Conservation (phyloP, 1,140 invertebrate species). For the Augochlora pura region DNA sequence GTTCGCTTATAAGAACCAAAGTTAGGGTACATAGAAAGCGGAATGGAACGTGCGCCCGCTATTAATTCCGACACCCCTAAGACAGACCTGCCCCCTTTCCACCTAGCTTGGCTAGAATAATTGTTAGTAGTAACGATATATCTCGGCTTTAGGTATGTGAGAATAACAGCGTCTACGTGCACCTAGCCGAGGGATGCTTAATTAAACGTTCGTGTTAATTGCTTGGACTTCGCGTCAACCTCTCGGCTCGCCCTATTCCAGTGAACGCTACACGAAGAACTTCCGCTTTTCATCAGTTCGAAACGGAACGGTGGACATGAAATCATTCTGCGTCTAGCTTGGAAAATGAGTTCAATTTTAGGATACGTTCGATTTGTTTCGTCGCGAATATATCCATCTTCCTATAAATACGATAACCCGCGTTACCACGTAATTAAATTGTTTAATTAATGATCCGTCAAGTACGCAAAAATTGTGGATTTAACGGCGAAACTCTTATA, state of each 20-base stretch:
- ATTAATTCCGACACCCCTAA: constrained; percentile 56
- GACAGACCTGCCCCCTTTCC: constrained; percentile 62
- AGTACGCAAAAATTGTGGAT: background rate
- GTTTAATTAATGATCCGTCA: background rate
- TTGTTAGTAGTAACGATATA: constrained; percentile 75
- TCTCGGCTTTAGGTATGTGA: constrained; percentile 73
- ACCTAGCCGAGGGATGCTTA: constrained; percentile 69
- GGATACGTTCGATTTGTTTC: background rate
- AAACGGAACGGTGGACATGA: constrained; percentile 50
- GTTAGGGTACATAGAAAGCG: constrained; percentile 35
- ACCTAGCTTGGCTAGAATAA: constrained; percentile 63
- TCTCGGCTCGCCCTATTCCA: constrained; percentile 59
- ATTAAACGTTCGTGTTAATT: constrained; percentile 77
- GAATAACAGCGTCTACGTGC: constrained; percentile 71
- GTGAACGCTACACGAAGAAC: constrained; percentile 54
- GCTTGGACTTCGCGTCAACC: constrained; percentile 72
- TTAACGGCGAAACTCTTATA: background rate
- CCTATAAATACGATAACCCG: background rate
- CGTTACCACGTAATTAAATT: background rate
- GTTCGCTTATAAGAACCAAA: constrained; percentile 39
- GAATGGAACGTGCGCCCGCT: constrained; percentile 28
- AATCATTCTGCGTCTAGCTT: constrained; percentile 43
- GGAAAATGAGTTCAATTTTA: background rate
- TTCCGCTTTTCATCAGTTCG: constrained; percentile 59
- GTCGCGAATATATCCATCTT: background rate